Conservation (phyloP, 2,797 vertebrate species). For the Artibeus lituratus region DNA sequence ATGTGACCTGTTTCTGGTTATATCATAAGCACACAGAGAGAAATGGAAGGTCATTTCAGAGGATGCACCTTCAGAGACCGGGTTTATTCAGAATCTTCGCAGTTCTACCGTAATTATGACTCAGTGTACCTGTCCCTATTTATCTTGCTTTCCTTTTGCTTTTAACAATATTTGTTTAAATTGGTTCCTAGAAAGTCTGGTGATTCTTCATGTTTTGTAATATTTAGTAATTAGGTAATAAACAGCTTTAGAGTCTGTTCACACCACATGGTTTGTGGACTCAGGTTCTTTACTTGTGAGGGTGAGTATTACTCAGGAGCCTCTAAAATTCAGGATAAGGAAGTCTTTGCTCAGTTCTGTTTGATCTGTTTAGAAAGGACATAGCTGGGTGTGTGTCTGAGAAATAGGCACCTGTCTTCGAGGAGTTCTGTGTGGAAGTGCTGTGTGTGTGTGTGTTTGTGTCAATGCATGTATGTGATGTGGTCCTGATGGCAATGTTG, state of each 20-base stretch:
- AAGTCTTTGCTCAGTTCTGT: background rate
- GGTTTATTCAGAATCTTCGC: background rate
- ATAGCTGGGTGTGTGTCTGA: background rate
- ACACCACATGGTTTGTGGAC: background rate
- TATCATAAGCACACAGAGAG: background rate
- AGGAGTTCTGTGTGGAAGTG: background rate
- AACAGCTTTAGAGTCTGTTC: background rate
- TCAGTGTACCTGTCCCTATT: background rate
- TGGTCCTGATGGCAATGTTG: background rate
- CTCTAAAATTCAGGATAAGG: background rate
- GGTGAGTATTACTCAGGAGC: background rate
- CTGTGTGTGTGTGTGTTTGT: background rate
- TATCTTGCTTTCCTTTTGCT: background rate
- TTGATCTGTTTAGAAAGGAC: background rate
- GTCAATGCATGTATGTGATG: background rate
- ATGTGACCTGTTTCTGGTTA: background rate
- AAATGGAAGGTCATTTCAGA: background rate
- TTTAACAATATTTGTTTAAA: background rate
- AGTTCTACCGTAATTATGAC: background rate
- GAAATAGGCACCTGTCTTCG: background rate
- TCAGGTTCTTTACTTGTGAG: background rate
- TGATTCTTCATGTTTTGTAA: background rate
- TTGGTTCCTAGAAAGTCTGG: background rate
- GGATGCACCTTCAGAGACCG: background rate
- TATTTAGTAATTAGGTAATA: background rate